Base-by-base conservation (phyloP, 2,888 invertebrate species). In the Dicranocentrus wangi region DNA sequence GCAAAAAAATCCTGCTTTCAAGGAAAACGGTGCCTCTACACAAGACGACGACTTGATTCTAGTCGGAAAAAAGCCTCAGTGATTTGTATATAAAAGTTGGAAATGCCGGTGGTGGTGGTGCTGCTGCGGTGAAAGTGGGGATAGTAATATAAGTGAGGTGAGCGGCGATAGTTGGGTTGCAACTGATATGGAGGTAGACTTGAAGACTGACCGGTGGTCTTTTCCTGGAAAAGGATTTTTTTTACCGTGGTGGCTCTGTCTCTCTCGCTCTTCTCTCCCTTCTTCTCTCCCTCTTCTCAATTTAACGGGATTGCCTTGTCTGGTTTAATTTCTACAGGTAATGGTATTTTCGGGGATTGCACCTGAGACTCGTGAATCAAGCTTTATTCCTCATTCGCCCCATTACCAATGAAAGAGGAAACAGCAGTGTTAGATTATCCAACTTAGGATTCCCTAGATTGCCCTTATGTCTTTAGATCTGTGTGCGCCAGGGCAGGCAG, bases 311-410 rank as follows among this genome's bases (percentile, higher is more conserved):
- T 84, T 84, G 84, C 84, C 80, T 75, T 84, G 82, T 82, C 82
- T 80, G 81, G 77, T 84, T 82, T 85, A 85, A 85, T 85, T 85
- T 85, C 83, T 82, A 77, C 82, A 85, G 84, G 83, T 85, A 85
- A 85, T 85, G 77, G 82, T 81, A 82, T 83, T 83, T 85, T 82
- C 75, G 70, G 51, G 69, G 75, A 85, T 83, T 82, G 83, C 84
- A 85, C 84, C 82, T 83, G 84, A 85, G 84, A 85, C 84, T 85
- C 83, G 83, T 85, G 83, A 85, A 73, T 84, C 82, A 82, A 82
- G 80, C 80, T 80, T 80, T 80, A 80, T 80, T 80, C 80, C 80
- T 80, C 80, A 65, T 80, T 80, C 80, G 72, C 61, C 68, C 79
- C 79, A 79, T 79, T 72, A 78, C 78, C 63, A 78, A 66, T 66